Evolutionary conservation across 2,797 vertebrate species (phyloP).

Genomic region (Acropternis orthonyx): DNA sequence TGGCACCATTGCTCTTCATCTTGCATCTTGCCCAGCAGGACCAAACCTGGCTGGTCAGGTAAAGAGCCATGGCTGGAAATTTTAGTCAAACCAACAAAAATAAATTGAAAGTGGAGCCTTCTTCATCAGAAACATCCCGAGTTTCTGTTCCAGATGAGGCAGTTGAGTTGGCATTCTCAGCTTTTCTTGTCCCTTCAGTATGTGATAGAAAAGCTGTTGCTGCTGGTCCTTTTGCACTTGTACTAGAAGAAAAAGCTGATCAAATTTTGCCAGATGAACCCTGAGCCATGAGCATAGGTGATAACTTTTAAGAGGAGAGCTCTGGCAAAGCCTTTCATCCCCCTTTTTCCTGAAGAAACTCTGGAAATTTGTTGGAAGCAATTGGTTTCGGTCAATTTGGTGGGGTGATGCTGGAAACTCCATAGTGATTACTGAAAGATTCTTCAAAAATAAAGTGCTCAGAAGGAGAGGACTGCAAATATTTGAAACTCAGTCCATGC

Average conservation of each 20-base stretch:
- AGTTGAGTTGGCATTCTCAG: neutral
- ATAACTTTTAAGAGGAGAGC: neutral
- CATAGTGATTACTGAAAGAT: neutral
- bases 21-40: neutral
- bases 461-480: constrained; percentile 43
- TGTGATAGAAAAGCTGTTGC: neutral
- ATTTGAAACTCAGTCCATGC: constrained; percentile 45
- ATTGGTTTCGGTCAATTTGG: neutral
- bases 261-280: neutral
- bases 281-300: neutral
- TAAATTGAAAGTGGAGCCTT: neutral
- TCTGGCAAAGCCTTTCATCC: neutral
- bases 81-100: neutral
- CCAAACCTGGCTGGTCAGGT: neutral
- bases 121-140: neutral
- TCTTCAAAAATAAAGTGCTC: constrained; percentile 57
- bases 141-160: neutral
- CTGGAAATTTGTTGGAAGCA: constrained; percentile 37
- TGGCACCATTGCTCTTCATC: neutral
- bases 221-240: neutral
- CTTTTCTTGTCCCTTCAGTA: neutral
- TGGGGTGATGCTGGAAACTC: neutral
- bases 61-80: neutral
- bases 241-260: constrained; percentile 23
- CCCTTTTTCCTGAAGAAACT: constrained; percentile 49